phyloP scores from a whole-genome alignment of 2,113 vertebrate genomes.

The Dipodomys ordii region DNA sequence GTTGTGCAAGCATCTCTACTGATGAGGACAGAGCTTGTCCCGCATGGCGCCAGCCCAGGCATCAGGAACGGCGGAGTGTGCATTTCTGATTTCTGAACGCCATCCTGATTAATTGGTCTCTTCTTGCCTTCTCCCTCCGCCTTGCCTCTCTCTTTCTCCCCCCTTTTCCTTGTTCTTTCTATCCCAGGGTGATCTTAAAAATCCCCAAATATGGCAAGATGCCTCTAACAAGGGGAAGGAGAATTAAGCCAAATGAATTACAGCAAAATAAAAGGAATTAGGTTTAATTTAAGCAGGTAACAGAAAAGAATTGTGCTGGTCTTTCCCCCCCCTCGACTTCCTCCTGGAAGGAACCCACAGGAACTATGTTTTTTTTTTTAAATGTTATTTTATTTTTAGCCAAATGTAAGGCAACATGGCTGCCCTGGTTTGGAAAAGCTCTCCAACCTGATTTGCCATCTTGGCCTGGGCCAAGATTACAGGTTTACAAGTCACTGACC shows the following conservation, averaged over 20 bases:
- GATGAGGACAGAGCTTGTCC: conserved; percentile 77
- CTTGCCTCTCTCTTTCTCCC: conserved; percentile 16
- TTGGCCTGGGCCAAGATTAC: neutral
- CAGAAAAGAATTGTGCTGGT: conserved; percentile 76
- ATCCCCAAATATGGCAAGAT: conserved; percentile 83
- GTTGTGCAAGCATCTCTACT: conserved; percentile 64
- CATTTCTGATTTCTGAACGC: conserved; percentile 81
- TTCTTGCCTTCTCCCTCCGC: conserved; percentile 64
- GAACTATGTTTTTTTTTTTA: conserved; percentile 74
- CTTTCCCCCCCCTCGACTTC: conserved; percentile 41
- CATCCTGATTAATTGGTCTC: conserved; percentile 82
- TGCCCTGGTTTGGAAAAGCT: conserved; percentile 62
- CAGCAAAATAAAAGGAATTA: conserved; percentile 86
- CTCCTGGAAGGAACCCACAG: conserved; percentile 72
- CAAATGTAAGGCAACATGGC: conserved; percentile 82
- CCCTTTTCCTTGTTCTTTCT: conserved; percentile 73
- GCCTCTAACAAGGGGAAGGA: conserved; percentile 82
- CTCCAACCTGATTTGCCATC: fast-evolving
- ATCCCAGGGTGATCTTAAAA: conserved; percentile 71
- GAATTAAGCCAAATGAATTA: conserved; percentile 85
- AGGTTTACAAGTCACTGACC: conserved; percentile 22
- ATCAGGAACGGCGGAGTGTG: conserved; percentile 81
- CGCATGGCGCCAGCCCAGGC: conserved; percentile 71
- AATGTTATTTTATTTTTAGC: neutral
- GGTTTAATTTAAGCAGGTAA: conserved; percentile 86